Percentiles rank a stretch among this genome's conserved stretches.
phyloP scores from a whole-genome alignment of 1,140 invertebrate genomes.

The Caenorhabditis brenneri region DNA sequence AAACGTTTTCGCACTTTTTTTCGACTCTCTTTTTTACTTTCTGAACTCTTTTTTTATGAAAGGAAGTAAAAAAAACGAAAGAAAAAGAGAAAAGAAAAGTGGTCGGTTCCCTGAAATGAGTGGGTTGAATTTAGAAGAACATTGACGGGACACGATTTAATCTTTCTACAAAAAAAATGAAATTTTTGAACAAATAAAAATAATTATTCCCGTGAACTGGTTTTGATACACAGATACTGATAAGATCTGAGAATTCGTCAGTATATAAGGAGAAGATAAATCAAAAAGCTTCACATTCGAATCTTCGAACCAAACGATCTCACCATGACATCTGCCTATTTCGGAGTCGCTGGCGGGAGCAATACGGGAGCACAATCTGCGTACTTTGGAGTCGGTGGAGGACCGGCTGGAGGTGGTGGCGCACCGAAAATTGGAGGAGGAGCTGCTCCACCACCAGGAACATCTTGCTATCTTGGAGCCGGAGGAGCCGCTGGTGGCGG shows the following conservation, averaged over 20 bases:
- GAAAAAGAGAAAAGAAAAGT: not conserved
- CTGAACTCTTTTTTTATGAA: constrained; percentile 1
- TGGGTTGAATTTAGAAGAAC: too few species aligned
- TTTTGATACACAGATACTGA: too few species aligned
- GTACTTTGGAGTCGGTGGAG: constrained; percentile 12
- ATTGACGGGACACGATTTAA: too few species aligned
- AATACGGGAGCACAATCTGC: constrained; percentile 17
- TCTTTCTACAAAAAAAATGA: too few species aligned
- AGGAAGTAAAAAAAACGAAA: not conserved
- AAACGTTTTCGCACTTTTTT: constrained; percentile 38
- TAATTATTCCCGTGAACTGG: too few species aligned
- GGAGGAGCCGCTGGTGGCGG: constrained; percentile 9
- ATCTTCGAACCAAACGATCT: not conserved
- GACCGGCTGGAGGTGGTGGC: not conserved
- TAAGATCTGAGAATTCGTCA: not conserved
- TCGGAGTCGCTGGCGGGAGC: constrained; percentile 10
- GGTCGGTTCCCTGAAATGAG: too few species aligned
- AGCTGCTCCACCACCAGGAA: not conserved
- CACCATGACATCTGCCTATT: constrained; percentile 26
- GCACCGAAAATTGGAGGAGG: constrained; percentile 1
- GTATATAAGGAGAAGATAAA: not conserved
- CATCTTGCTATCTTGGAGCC: not conserved
- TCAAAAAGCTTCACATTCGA: not conserved
- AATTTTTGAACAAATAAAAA: too few species aligned
- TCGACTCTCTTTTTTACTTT: not conserved